Percentiles rank a stretch among this genome's conserved stretches.
These are phyloP conservation scores for Penaeus japonicus DNA, from an alignment of 1,140 invertebrate genomes.

Conservation along the genomic window DNA sequence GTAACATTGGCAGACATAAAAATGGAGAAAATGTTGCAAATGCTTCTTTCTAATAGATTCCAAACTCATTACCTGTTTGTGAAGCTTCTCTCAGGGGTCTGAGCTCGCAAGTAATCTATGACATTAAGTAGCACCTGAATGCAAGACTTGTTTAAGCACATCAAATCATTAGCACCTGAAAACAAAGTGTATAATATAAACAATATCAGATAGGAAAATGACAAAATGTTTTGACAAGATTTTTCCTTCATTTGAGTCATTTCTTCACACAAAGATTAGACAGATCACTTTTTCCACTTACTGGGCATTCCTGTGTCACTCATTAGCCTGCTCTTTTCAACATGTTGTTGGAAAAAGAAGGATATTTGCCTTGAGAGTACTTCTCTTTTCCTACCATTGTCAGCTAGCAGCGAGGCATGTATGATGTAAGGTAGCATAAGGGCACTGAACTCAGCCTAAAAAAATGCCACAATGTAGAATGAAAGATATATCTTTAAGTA, in stretches of 20 bases:
- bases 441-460: conserved; percentile 28
- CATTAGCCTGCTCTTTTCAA: not conserved
- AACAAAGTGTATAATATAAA: not conserved
- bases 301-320: not conserved
- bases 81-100: not conserved
- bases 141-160: not conserved
- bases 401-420: not conserved
- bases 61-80: not conserved
- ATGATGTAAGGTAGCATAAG: conserved; percentile 20
- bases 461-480: not conserved
- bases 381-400: conserved; percentile 1
- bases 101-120: conserved; percentile 19
- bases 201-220: not conserved
- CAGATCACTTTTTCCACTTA: not conserved
- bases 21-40: too few species aligned
- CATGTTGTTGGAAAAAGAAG: not conserved
- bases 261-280: too few species aligned
- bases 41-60: too few species aligned
- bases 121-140: conserved; percentile 16
- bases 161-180: not conserved
- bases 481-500: not conserved
- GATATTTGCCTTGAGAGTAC: conserved; percentile 20
- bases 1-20: too few species aligned
- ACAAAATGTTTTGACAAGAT: too few species aligned
- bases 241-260: too few species aligned